phyloP scores from a whole-genome alignment of 2,797 vertebrate species.

The Poecilia gillii region DNA sequence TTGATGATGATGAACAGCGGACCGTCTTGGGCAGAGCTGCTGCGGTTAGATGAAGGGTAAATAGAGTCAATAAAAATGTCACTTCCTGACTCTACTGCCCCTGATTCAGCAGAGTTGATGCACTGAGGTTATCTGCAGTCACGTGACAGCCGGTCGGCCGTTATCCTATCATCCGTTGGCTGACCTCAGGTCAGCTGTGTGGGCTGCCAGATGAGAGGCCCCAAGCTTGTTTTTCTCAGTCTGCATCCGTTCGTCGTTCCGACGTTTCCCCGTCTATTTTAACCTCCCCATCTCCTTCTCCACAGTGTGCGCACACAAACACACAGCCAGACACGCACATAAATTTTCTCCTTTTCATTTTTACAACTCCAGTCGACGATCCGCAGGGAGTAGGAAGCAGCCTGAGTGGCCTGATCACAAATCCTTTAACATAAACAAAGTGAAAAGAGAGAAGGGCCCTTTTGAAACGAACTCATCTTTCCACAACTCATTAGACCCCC shows the following conservation, averaged over 20 bases:
- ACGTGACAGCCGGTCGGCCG: constrained; percentile 38
- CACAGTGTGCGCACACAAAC: constrained; percentile 9
- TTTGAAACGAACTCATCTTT: constrained; percentile 57
- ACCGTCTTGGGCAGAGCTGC: background rate
- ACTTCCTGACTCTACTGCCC: constrained; percentile 14
- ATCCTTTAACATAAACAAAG: constrained; percentile 58
- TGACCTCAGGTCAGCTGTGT: constrained; percentile 65
- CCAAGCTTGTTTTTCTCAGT: constrained; percentile 58
- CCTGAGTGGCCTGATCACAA: constrained; percentile 42
- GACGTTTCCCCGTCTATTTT: constrained; percentile 36
- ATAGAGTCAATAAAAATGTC: constrained; percentile 7
- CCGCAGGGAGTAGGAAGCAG: constrained; percentile 27
- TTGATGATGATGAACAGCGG: background rate
- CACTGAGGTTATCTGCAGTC: constrained; percentile 50
- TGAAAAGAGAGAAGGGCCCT: constrained; percentile 46
- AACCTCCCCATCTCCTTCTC: constrained; percentile 25
- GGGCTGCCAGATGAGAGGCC: constrained; percentile 54
- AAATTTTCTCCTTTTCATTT: constrained; percentile 22
- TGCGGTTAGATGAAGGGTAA: background rate
- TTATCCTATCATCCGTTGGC: constrained; percentile 47
- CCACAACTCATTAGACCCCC: constrained; percentile 51
- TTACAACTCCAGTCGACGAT: constrained; percentile 20
- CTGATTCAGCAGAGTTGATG: constrained; percentile 41
- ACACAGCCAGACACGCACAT: background rate
- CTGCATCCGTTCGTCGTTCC: constrained; percentile 57